phyloP scores from a whole-genome alignment of 2,888 invertebrate genomes.

The Dynastes hyllus region DNA sequence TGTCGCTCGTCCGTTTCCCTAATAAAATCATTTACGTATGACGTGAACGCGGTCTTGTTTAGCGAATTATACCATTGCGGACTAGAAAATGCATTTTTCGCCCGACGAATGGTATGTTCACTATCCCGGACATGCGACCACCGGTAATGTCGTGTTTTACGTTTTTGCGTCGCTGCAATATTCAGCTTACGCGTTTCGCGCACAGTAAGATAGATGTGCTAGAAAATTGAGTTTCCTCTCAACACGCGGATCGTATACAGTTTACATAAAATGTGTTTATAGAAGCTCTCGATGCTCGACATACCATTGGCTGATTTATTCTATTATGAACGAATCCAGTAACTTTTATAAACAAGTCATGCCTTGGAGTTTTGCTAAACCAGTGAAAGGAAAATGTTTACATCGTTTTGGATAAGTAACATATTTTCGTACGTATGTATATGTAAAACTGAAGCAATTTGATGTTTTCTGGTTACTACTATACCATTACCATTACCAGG shows the following conservation, averaged over 20 bases:
- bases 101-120: background rate
- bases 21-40: constrained; percentile 30
- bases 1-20: constrained; percentile 22
- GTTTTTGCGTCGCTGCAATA: background rate
- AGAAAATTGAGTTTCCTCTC: constrained; percentile 8
- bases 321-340: background rate
- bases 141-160: background rate
- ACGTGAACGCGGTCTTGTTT: constrained; percentile 20
- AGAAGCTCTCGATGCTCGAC: background rate
- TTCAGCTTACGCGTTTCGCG: background rate
- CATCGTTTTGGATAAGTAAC: too few relatives aligned
- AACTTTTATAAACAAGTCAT: background rate
- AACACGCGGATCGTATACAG: background rate
- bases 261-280: constrained; percentile 4
- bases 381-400: too few relatives aligned
- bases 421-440: too few relatives aligned
- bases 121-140: background rate
- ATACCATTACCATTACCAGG: too few relatives aligned
- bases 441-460: too few relatives aligned
- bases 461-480: too few relatives aligned
- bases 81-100: constrained; percentile 20
- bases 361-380: too few relatives aligned
- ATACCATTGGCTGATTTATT: background rate
- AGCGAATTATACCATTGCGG: constrained; percentile 17
- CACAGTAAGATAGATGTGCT: background rate